Percentiles rank a stretch among this genome's conserved stretches.
Conservation (phyloP, 2,113 vertebrate genomes). For the Gymnorhina tibicen region DNA sequence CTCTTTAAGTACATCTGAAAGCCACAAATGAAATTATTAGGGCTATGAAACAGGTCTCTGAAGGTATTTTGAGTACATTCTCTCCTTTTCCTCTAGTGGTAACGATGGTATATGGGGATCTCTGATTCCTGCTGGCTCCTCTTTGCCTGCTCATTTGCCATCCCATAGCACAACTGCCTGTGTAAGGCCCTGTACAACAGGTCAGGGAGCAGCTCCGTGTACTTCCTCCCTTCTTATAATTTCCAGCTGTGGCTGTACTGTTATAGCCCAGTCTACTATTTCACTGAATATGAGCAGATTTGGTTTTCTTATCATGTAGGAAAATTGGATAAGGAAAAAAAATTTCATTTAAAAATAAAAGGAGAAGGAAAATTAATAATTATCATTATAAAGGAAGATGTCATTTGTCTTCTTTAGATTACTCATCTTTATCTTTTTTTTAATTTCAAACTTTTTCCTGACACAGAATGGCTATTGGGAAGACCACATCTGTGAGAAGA, state of each 20-base stretch:
- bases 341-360: not conserved
- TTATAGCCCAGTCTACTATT: not conserved
- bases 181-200: not conserved
- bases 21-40: not conserved
- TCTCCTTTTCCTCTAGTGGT: not conserved
- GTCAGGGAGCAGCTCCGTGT: accelerated
- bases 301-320: not conserved
- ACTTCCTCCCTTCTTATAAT: not conserved
- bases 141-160: not conserved
- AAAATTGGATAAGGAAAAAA: not conserved
- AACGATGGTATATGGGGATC: no score
- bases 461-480: conserved; percentile 32
- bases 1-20: not conserved
- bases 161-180: not conserved
- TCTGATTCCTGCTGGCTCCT: not conserved
- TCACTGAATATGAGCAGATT: not conserved
- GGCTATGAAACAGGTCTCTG: not conserved
- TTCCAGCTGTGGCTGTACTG: not conserved
- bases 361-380: not conserved
- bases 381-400: not conserved
- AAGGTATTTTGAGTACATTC: not conserved
- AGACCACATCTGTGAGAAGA: conserved; percentile 1
- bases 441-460: not conserved
- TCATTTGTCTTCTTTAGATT: not conserved
- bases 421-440: not conserved